phyloP scores from a whole-genome alignment of 2,113 vertebrate genomes.

The Rousettus leschenaultii region DNA sequence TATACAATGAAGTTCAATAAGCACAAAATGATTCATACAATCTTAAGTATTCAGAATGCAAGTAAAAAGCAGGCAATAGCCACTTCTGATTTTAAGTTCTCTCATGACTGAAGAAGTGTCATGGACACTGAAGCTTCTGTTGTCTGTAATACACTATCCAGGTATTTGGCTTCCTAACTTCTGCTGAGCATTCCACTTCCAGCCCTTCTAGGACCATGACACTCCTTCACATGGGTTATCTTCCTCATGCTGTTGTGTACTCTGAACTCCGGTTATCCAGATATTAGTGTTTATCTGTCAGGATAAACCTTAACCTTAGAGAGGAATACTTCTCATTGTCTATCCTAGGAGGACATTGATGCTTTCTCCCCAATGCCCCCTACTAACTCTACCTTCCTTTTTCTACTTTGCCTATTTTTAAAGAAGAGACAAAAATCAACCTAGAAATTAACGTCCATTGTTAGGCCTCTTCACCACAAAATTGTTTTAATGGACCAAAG shows the following conservation, averaged over 20 bases:
- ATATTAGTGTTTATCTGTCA: not conserved
- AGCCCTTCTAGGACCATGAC: no score
- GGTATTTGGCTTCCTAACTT: not conserved
- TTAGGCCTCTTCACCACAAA: not conserved
- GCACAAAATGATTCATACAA: not conserved
- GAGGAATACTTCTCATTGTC: not conserved
- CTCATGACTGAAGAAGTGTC: not conserved
- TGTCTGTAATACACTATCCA: not conserved
- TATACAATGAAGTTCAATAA: not conserved
- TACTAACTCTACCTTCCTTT: not conserved
- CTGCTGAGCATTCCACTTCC: not conserved
- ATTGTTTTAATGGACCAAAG: not conserved
- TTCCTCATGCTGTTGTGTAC: not conserved
- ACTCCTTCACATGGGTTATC: accelerated
- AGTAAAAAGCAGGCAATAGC: not conserved
- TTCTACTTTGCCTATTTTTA: not conserved
- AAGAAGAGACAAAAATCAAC: not conserved
- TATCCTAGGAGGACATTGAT: not conserved
- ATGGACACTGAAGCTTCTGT: not conserved
- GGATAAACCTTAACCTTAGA: no score
- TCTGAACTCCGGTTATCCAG: not conserved
- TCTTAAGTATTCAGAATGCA: not conserved
- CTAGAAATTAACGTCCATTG: not conserved
- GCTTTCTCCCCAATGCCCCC: no score
- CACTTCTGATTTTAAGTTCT: not conserved